Conservation (phyloP, 2,113 vertebrate genomes). For the Phaethornis superciliosus region DNA sequence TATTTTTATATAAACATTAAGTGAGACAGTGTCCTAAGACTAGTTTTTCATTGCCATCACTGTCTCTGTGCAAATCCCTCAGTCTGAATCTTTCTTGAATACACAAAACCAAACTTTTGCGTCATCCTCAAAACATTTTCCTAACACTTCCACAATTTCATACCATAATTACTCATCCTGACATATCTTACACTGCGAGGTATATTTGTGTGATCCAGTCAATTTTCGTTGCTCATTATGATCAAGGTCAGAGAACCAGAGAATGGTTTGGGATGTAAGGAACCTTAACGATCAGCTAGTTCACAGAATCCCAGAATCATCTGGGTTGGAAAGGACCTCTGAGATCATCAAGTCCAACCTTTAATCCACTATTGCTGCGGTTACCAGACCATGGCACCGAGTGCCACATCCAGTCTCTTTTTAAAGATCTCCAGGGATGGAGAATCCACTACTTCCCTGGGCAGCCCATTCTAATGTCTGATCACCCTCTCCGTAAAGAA, state of each 20-base stretch:
- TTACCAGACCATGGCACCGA: too few species aligned
- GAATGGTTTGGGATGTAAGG: too few species aligned
- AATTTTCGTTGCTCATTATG: neutral
- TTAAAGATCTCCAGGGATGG: too few species aligned
- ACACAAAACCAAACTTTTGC: neutral
- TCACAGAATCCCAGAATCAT: too few species aligned
- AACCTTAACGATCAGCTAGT: too few species aligned
- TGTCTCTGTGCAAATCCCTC: neutral
- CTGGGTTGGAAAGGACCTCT: too few species aligned
- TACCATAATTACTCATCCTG: neutral
- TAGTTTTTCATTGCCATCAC: neutral
- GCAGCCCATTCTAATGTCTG: too few species aligned
- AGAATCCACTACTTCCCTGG: too few species aligned
- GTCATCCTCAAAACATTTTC: neutral
- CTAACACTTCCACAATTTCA: neutral
- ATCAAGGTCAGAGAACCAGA: neutral
- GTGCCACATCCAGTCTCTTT: too few species aligned
- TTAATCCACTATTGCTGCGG: too few species aligned
- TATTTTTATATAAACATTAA: neutral
- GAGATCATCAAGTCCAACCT: too few species aligned
- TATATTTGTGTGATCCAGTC: neutral
- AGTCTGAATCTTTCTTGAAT: neutral
- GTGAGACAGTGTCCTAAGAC: neutral
- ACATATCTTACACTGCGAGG: neutral
- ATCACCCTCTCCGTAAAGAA: too few species aligned